These are phyloP conservation scores for Dermochelys coriacea DNA, from an alignment of 2,797 vertebrate genomes.

Conservation along the genomic window DNA sequence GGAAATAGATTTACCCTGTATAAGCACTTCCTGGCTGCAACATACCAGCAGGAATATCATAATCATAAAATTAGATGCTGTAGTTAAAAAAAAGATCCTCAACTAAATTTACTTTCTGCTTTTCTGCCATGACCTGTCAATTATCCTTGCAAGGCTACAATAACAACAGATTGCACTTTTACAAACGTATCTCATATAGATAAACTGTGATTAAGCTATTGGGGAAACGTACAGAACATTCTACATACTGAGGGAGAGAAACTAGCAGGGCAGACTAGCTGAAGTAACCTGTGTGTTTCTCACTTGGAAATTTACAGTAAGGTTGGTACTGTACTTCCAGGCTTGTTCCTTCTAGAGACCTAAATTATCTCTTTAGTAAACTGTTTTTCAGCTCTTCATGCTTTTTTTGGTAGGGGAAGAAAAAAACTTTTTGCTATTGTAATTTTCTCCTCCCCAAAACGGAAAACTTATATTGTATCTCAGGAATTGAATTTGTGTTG, in stretches of 20 bases:
- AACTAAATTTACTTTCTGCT: background rate
- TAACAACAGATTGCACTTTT: background rate
- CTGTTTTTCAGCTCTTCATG: background rate
- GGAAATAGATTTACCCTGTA: background rate
- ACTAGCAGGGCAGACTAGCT: too few species aligned
- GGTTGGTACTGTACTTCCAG: background rate
- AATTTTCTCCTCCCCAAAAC: fast-evolving
- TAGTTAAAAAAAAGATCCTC: background rate
- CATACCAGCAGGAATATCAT: background rate
- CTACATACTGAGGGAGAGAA: fast-evolving
- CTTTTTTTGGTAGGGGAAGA: background rate
- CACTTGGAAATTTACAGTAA: background rate
- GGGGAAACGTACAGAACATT: too few species aligned
- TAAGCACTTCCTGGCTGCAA: background rate
- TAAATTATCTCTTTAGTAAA: background rate
- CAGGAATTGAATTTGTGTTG: background rate
- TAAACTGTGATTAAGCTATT: fast-evolving
- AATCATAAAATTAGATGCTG: background rate
- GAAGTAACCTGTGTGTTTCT: fast-evolving
- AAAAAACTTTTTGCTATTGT: background rate
- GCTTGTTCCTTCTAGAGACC: background rate
- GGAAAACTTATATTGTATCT: background rate
- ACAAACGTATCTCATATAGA: background rate
- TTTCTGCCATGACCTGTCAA: background rate
- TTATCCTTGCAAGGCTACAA: background rate